Evolutionary conservation across 1,140 invertebrate genomes (phyloP).

Genomic region (Drosophila quadrilineata): DNA sequence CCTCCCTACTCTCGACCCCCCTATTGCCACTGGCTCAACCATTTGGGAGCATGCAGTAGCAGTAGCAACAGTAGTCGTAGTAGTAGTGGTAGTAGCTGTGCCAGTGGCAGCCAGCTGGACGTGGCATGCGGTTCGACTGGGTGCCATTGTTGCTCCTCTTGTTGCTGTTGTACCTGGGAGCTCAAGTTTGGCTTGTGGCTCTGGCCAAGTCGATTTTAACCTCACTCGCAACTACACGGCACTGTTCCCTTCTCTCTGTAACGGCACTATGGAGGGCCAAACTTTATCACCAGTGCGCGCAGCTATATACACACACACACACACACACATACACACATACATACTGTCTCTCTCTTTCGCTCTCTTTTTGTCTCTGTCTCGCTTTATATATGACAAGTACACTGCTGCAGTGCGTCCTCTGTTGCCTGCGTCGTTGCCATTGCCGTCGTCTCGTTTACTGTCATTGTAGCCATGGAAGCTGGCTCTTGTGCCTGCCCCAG

Average conservation of each 20-base stretch:
- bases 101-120: constrained; percentile 35
- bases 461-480: constrained; percentile 29
- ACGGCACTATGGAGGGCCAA: constrained; percentile 73
- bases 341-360: background rate
- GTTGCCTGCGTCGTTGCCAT: constrained; percentile 17
- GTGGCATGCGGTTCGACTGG: constrained; percentile 53
- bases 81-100: too few species aligned
- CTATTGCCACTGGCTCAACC: constrained; percentile 4
- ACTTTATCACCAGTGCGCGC: constrained; percentile 72
- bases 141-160: constrained; percentile 49
- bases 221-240: constrained; percentile 52
- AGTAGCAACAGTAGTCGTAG: background rate
- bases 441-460: constrained; percentile 45
- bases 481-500: background rate
- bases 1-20: background rate
- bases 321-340: background rate
- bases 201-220: constrained; percentile 56
- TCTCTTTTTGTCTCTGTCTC: constrained; percentile 29
- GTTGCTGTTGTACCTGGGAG: constrained; percentile 55
- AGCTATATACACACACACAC: constrained; percentile 16
- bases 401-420: constrained; percentile 69
- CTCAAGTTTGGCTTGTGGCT: constrained; percentile 51
- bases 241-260: too few species aligned
- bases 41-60: constrained; percentile 27
- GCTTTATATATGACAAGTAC: constrained; percentile 72